Percentiles rank a stretch among this genome's conserved stretches.
phyloP scores from a whole-genome alignment of 2,888 invertebrate genomes.

The Perizoma affinitatum region DNA sequence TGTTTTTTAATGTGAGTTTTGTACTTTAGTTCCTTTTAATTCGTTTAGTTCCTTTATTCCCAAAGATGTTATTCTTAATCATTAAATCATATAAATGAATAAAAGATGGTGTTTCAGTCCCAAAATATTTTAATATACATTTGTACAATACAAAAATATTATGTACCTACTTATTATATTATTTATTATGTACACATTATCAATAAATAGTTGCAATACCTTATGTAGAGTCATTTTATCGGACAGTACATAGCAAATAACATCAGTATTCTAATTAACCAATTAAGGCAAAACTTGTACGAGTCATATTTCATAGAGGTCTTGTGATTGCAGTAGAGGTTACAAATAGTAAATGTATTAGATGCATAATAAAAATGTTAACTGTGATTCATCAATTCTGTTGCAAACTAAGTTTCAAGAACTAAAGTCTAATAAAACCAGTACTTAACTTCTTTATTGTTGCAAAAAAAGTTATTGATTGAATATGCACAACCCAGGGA shows the following conservation, averaged over 20 bases:
- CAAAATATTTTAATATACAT: constrained; percentile 74
- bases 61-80: constrained; percentile 10
- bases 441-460: not conserved
- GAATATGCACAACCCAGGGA: not conserved
- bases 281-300: no score
- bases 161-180: constrained; percentile 63
- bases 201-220: constrained; percentile 77
- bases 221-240: constrained; percentile 60
- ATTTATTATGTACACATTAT: constrained; percentile 73
- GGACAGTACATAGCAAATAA: constrained; percentile 45
- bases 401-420: constrained; percentile 14
- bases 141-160: constrained; percentile 76
- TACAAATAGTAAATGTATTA: no score
- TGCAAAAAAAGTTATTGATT: no score
- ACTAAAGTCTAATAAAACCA: constrained; percentile 16
- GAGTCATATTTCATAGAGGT: not conserved
- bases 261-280: not conserved
- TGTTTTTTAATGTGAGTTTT: not conserved
- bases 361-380: no score
- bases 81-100: constrained; percentile 21
- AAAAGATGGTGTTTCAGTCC: constrained; percentile 47
- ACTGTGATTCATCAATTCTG: no score
- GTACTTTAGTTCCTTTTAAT: not conserved
- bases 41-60: constrained; percentile 8
- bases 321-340: not conserved